Evolutionary conservation across 2,797 vertebrate species (phyloP).

Genomic region (Chrysocyon brachyurus): DNA sequence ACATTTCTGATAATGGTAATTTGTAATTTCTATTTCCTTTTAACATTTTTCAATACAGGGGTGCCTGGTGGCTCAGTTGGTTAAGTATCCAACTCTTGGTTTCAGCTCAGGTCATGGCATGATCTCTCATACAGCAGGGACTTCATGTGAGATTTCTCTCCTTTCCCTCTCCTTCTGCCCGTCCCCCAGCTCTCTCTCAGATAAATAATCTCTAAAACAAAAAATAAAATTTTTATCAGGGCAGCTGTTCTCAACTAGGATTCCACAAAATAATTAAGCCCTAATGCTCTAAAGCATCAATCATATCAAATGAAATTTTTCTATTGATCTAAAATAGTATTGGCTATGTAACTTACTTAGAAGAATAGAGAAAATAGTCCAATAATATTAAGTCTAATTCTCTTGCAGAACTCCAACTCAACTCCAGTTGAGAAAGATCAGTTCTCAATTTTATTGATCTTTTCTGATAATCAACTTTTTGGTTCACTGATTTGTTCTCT

Average conservation of each 20-base stretch:
- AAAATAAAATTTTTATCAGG: neutral
- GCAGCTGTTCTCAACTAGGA: neutral
- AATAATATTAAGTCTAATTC: neutral
- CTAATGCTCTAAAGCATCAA: neutral
- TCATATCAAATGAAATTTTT: neutral
- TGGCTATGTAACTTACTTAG: neutral
- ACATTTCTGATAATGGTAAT: neutral
- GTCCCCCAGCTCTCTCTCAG: neutral
- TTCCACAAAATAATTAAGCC: neutral
- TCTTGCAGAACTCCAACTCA: neutral
- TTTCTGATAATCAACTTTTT: constrained; percentile 10
- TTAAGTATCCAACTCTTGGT: neutral
- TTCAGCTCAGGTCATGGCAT: neutral
- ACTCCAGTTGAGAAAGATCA: neutral
- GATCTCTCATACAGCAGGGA: neutral
- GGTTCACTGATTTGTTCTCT: neutral
- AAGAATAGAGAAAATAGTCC: neutral
- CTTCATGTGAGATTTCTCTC: neutral
- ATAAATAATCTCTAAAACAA: neutral
- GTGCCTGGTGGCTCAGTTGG: neutral
- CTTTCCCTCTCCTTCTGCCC: neutral
- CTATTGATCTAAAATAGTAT: neutral
- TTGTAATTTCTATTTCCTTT: constrained; percentile 5
- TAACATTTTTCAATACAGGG: neutral
- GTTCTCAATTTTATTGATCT: neutral